phyloP scores from a whole-genome alignment of 2,113 vertebrate genomes.

The Orycteropus afer region DNA sequence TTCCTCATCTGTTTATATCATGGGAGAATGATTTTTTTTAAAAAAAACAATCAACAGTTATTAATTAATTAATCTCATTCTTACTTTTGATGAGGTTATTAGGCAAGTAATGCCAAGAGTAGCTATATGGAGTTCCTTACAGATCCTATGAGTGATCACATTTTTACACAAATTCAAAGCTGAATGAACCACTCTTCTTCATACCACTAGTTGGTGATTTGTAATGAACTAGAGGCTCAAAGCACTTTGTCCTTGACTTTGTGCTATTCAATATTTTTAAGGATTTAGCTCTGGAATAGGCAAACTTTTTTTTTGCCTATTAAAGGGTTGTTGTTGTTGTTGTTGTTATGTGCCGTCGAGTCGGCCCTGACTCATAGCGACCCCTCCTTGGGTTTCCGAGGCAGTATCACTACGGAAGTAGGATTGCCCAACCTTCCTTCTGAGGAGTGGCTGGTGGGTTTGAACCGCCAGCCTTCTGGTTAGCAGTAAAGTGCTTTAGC shows the following conservation, averaged over 20 bases:
- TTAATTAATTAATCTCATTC: neutral
- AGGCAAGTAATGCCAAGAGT: neutral
- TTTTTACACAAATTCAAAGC: constrained; percentile 16
- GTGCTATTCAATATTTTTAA: neutral
- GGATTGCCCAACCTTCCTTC: too few species aligned
- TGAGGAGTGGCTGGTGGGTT: too few species aligned
- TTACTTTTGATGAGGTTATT: constrained; percentile 43
- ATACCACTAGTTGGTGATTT: neutral
- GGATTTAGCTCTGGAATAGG: neutral
- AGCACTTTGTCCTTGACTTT: neutral
- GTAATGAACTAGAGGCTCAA: neutral
- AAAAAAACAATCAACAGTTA: neutral
- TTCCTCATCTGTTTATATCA: neutral
- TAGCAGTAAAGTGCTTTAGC: too few species aligned
- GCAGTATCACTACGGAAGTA: too few species aligned
- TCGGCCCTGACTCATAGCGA: too few species aligned
- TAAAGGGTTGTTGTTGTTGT: too few species aligned
- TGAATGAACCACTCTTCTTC: neutral
- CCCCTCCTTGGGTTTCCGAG: too few species aligned
- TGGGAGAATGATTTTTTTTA: neutral
- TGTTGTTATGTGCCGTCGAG: too few species aligned
- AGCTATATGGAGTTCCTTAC: neutral
- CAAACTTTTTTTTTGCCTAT: neutral
- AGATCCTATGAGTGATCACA: neutral
- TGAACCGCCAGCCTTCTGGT: too few species aligned